Base-by-base conservation (phyloP, 1,140 invertebrate species). In the Drosophila ogumai region DNA sequence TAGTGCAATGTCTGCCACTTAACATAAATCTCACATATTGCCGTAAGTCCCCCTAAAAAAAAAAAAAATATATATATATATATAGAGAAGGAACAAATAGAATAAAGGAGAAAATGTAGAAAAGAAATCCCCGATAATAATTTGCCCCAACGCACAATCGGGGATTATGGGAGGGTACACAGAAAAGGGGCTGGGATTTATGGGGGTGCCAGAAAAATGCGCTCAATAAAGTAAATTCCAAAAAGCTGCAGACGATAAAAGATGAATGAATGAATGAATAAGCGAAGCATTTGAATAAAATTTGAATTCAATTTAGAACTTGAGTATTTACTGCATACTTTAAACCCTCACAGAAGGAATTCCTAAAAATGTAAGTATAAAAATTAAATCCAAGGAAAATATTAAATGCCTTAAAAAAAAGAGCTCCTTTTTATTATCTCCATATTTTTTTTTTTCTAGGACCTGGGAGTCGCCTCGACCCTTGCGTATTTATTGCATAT, bases 11-110 rank as follows among this genome's bases (percentile, higher is more conserved):
- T 78, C 61, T 82, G 74, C 46, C 81, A 81, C 74, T 86, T 81
- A 78, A 78, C 78, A 86, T 85, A 85, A 86, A 86, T 86, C 82
- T 63, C 59, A 36, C 52, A 72, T 28, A 80, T 66, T 64, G 49
- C 69, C 60, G 43, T 32, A 61, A 74, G 58, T 64, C 47, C 32
- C 47, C 56, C 19, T 41, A 41, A 54, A 61, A 69, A 22, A 56
- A 34, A 34, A 12, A 44, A 17, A 28, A 10, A 34, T 10, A 54
- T 28, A 28, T 28, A 19, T 4, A 19, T 3, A 41, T 6, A 38
- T 6, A n/a, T 7, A 28, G 13, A 28, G 17, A 6, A 34, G 3
- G 50, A 54, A 54, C 50, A 59, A 44, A 49, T 57, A 52, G 61
- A 65, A 40, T 19, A 46, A 41, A n/a, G n/a, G 3, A 46, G 22